Percentiles rank a stretch among this genome's conserved stretches.
These are phyloP conservation scores for Ceratothoa steindachneri DNA, from an alignment of 2,888 invertebrate species.

Conservation along the genomic window DNA sequence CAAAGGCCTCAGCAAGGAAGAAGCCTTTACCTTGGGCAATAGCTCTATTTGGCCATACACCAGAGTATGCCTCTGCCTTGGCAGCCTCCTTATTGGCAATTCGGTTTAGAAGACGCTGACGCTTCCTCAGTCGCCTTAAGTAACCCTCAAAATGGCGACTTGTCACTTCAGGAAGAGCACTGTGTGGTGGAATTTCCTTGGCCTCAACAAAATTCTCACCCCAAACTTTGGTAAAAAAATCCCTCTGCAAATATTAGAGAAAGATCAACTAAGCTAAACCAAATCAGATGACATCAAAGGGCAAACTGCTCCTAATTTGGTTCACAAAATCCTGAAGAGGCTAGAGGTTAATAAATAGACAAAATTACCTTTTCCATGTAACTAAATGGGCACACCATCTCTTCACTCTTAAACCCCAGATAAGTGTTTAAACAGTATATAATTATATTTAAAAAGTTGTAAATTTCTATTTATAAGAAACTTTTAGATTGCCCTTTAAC, in stretches of 20 bases:
- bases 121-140: constrained; percentile 53
- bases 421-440: too few species aligned
- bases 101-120: constrained; percentile 25
- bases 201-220: constrained; percentile 87
- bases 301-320: too few species aligned
- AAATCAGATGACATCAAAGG: not conserved
- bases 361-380: not conserved
- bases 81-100: constrained; percentile 2
- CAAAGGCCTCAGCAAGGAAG: too few species aligned
- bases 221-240: constrained; percentile 97
- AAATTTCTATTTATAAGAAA: too few species aligned
- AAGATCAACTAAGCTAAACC: not conserved
- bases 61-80: too few species aligned
- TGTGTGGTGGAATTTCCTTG: constrained; percentile 68
- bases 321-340: not conserved
- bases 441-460: too few species aligned
- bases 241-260: constrained; percentile 53
- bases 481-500: too few species aligned
- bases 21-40: too few species aligned
- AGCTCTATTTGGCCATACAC: too few species aligned
- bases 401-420: too few species aligned
- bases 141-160: constrained; percentile 82
- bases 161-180: constrained; percentile 76
- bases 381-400: not conserved
- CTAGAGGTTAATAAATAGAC: not conserved